phyloP scores from a whole-genome alignment of 2,113 vertebrate genomes.

The Xiphophorus couchianus region DNA sequence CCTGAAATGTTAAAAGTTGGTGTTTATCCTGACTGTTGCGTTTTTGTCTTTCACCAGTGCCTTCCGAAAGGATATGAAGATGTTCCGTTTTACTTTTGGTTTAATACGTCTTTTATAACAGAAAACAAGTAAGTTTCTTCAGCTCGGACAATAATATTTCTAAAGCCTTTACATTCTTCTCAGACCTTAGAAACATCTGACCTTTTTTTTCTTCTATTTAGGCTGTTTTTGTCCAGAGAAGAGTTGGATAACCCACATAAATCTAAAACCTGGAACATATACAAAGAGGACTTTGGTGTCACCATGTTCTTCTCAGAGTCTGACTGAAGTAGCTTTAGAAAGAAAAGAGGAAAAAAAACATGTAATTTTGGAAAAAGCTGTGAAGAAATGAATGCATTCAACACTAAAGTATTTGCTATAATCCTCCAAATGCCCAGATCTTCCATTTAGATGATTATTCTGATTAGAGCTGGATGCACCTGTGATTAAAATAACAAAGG shows the following conservation, averaged over 20 bases:
- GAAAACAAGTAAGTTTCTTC: conserved; percentile 83
- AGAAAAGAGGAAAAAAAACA: not conserved
- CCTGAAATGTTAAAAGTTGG: not conserved
- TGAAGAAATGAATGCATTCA: conserved; percentile 1
- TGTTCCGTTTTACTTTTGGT: conserved; percentile 96
- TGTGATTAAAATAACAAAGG: not conserved
- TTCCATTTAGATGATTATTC: not conserved
- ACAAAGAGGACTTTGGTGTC: conserved; percentile 88
- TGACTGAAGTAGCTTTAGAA: conserved; percentile 30
- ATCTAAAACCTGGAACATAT: conserved; percentile 88
- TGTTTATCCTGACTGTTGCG: not conserved
- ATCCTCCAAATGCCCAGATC: not conserved
- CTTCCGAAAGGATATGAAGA: conserved; percentile 91
- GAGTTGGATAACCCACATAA: conserved; percentile 96
- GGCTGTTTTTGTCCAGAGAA: conserved; percentile 87
- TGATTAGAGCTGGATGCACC: not conserved
- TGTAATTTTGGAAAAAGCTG: not conserved
- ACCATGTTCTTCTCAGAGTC: conserved; percentile 83
- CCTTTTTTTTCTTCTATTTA: conserved; percentile 58
- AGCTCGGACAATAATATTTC: not conserved
- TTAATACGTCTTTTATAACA: conserved; percentile 91
- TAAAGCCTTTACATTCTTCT: not conserved
- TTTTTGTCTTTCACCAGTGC: conserved; percentile 69
- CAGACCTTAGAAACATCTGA: not conserved
- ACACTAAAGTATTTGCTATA: conserved; percentile 17